A percentile compares a stretch with the other conserved stretches of the same genome.
These are phyloP conservation scores for Dipus sagitta DNA, from an alignment of 2,797 vertebrate genomes.

Conservation along the genomic window DNA sequence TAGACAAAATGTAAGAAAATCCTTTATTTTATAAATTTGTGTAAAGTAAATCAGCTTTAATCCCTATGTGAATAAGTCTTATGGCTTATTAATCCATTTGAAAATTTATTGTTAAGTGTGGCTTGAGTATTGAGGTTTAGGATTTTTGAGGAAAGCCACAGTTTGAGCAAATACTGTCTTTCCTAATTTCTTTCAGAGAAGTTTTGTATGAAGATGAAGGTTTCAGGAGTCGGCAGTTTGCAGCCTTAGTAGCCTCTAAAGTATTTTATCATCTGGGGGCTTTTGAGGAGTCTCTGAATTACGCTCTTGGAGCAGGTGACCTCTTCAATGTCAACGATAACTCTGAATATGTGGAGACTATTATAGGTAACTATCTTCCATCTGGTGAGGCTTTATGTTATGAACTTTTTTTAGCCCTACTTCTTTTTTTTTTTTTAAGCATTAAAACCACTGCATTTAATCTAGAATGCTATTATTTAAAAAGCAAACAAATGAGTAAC, in stretches of 20 bases:
- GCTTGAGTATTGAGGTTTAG: conserved; percentile 60
- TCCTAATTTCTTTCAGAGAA: conserved; percentile 89
- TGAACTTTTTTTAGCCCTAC: not conserved
- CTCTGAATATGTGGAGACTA: conserved; percentile 99
- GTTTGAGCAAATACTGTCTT: not conserved
- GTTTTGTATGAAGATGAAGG: conserved; percentile 99
- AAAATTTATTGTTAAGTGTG: conserved; percentile 50
- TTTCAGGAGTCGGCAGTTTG: conserved; percentile 97
- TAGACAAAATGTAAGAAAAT: conserved; percentile 98
- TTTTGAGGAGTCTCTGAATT: conserved; percentile 99
- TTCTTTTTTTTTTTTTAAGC: too few relatives aligned
- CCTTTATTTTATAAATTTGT: conserved; percentile 38
- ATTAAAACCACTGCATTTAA: too few relatives aligned
- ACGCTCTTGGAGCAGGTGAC: conserved; percentile 98
- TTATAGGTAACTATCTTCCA: conserved; percentile 93
- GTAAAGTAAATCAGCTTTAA: conserved; percentile 41
- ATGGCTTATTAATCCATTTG: conserved; percentile 57
- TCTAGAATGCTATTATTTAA: too few relatives aligned
- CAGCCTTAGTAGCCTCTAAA: conserved; percentile 99
- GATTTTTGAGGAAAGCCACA: conserved; percentile 61
- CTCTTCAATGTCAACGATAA: conserved; percentile 99
- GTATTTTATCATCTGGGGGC: conserved; percentile 99
- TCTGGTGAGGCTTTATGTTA: conserved; percentile 36
- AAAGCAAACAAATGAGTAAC: not conserved
- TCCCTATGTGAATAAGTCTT: conserved; percentile 27